Evolutionary conservation across 1,140 invertebrate genomes (phyloP), one percentile per base, ranked within the genome.

Genomic region (Sycophila sp.): DNA sequence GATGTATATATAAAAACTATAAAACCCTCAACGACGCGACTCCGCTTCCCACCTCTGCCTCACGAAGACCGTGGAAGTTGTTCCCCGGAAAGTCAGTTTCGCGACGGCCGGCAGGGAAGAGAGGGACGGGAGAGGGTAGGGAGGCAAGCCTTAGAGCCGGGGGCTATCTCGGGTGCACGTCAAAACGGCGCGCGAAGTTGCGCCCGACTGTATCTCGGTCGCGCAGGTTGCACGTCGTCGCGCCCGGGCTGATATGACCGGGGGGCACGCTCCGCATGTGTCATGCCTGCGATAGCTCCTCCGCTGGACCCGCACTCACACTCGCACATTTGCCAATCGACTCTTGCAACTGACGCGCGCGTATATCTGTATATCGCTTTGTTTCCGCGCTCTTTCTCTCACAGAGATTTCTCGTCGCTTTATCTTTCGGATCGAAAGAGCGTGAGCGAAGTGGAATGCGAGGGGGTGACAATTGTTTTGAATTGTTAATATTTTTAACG

Each of bases 161-260:
- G 74, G 26, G n/a, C 79, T 82, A 82, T 82, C 80, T 77, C 74
- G 77, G n/a, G n/a, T n/a, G n/a, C 77, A 81, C 77, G 82, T 83
- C 81, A 83, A 83, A 84, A 82, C 76, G 80, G 75, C 69, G 55
- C 32, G 77, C 79, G 81, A 83, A 83, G 80, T 83, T 83, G 78
- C 76, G 74, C n/a, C n/a, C n/a, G n/a, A n/a, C n/a, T n/a, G n/a
- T 82, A 80, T 83, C 78, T 82, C 76, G 71, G 73, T 15, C 51
- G 51, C 28, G 73, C 80, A 82, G 80, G 77, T 81, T 81, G 76
- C 76, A 75, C 75, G 73, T 74, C 26, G 42, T 24, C 30, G 60
- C 60, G 17, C 34, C 26, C 47, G 47, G 76, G 75, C 79, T 79
- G 80, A 83, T 82, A 83, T 82, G n/a, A n/a, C n/a, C n/a, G n/a